Evolutionary conservation across 2,797 vertebrate genomes (phyloP).

Genomic region (Sebastes iracundus): DNA sequence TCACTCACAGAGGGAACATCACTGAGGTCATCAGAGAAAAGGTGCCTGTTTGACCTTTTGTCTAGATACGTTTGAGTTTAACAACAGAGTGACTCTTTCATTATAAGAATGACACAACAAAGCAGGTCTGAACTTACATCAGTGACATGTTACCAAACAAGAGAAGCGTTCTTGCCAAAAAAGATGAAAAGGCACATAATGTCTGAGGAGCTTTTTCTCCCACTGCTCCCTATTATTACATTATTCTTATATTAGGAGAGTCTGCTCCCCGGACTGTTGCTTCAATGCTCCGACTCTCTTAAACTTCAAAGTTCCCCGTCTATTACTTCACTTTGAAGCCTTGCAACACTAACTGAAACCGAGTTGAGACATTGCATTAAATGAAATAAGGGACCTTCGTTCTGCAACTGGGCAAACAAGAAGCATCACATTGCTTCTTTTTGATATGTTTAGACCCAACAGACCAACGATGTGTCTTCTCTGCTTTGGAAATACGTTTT

Average conservation of each 20-base stretch:
- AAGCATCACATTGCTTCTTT: background rate
- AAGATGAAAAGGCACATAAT: background rate
- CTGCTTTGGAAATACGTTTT: background rate
- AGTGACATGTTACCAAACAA: background rate
- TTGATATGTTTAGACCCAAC: background rate
- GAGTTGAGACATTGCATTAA: slow-evolving; percentile 15
- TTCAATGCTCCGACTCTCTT: slow-evolving; percentile 3
- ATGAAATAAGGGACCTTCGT: background rate
- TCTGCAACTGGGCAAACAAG: background rate
- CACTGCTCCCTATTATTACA: slow-evolving; percentile 1
- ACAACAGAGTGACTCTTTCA: background rate
- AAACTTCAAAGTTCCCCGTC: slow-evolving; percentile 5
- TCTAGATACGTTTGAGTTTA: background rate
- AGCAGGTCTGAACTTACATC: background rate
- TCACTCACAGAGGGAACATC: background rate
- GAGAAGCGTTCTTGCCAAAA: slow-evolving; percentile 11
- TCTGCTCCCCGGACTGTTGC: background rate
- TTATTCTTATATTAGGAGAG: background rate
- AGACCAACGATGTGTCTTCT: background rate
- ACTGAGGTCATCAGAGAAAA: background rate
- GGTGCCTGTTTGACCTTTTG: background rate
- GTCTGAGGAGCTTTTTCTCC: slow-evolving; percentile 2
- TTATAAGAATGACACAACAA: slow-evolving; percentile 5
- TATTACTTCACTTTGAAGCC: slow-evolving; percentile 4
- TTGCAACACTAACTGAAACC: slow-evolving; percentile 1